Evolutionary conservation across 2,888 invertebrate species (phyloP), one percentile per base, ranked within the genome.

Genomic region (Anaspis maculata): DNA sequence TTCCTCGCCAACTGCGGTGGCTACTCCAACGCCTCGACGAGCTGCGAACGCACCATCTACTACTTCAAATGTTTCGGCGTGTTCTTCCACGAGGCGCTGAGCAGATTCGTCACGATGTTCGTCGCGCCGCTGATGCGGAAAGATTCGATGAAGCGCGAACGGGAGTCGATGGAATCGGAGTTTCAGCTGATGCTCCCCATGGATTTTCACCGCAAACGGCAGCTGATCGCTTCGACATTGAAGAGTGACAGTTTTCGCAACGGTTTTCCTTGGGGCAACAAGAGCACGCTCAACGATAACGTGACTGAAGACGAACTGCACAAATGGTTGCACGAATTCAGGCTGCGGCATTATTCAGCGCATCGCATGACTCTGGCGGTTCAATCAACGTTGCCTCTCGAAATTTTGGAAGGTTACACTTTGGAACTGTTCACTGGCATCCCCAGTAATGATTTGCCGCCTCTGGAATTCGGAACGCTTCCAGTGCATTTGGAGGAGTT

Each of bases 1-100:
- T 5, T 19, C 19, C 59, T 67, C 21, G 9, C 9, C 19, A 9
- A 9, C n/a, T n/a, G n/a, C n/a, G n/a, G n/a, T n/a, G n/a, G n/a
- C n/a, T n/a, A n/a, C n/a, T n/a, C n/a, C n/a, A n/a, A n/a, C n/a
- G n/a, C 19, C 9, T 19, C 19, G 9, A 6, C 19, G 19, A 9
- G 9, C 9, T 19, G 19, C 19, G 19, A 19, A 9, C 5, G 19
- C 5, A 19, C 19, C 6, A 6, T 19, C 5, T 19, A 6, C 9
- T 19, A 19, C 9, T 19, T 19, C 19, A 5, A 19, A 9, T 19
- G 5, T 19, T 9, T 9, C 9, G 19, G 9, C 6, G 19, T 6
- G 19, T 5, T 6, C 9, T 19, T 19, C 6, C 9, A 19, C 19
- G 9, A 5, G 6, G 19, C 5, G 19, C 9, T 19, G 9, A 9